These are phyloP conservation scores for Trachymyrmex cornetzi DNA, from an alignment of 1,140 invertebrate genomes.

Conservation along the genomic window DNA sequence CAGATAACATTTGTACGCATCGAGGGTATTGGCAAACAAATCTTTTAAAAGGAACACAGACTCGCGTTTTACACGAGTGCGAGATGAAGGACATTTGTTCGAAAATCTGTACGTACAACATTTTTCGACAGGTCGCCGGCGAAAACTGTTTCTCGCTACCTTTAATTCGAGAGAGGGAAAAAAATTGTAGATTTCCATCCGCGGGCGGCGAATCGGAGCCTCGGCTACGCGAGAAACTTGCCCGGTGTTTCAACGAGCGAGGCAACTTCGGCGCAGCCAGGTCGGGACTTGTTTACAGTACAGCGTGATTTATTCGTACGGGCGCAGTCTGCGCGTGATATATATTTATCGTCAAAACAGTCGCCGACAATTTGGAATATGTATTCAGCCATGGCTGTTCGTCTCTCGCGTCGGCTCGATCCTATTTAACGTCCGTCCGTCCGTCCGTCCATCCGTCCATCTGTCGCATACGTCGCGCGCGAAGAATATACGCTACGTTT, in stretches of 20 bases:
- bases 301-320: conserved; percentile 50
- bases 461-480: neutral
- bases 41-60: neutral
- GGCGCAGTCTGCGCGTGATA: conserved; percentile 14
- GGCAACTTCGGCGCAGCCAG: conserved; percentile 21
- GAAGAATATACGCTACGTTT: conserved; percentile 52
- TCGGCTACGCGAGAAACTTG: conserved; percentile 17
- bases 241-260: neutral
- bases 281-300: conserved; percentile 43
- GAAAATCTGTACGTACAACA: neutral
- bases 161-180: neutral
- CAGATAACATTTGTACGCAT: neutral
- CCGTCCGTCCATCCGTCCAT: conserved; percentile 8
- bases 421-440: conserved; percentile 39
- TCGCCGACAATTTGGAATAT: conserved; percentile 41
- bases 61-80: too few relatives aligned
- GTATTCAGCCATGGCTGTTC: conserved; percentile 39
- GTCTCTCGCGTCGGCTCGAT: conserved; percentile 1
- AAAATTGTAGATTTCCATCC: conserved; percentile 38
- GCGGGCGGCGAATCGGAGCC: neutral
- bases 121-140: conserved; percentile 10
- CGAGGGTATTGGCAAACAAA: conserved; percentile 12
- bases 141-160: neutral
- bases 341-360: conserved; percentile 68
- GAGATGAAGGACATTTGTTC: conserved; percentile 17